A percentile compares a stretch with the other conserved stretches of the same genome.
Evolutionary conservation across 1,140 invertebrate genomes (phyloP).

Genomic region (Drosophila saltans): DNA sequence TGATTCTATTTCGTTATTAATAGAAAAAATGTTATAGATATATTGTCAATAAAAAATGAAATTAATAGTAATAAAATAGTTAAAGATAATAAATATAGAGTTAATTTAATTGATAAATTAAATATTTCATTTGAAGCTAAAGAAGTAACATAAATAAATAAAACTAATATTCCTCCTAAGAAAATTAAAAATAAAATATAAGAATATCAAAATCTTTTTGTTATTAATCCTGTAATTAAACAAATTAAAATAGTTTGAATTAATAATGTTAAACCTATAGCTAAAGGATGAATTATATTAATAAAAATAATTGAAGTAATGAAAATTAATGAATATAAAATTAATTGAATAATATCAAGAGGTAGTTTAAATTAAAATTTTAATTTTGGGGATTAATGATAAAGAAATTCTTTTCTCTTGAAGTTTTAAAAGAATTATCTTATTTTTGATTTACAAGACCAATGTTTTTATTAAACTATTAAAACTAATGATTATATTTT

Average conservation of each 20-base stretch:
- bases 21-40: constrained; percentile 20
- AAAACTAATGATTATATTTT: constrained; percentile 84
- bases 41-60: constrained; percentile 40
- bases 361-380: constrained; percentile 85
- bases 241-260: constrained; percentile 83
- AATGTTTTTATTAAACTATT: constrained; percentile 86
- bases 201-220: constrained; percentile 54
- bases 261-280: no score
- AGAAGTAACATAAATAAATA: constrained; percentile 83
- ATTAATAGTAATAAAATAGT: constrained; percentile 24
- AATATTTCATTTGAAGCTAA: constrained; percentile 85
- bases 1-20: constrained; percentile 49
- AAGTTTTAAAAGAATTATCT: constrained; percentile 84
- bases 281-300: constrained; percentile 84
- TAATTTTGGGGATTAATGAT: constrained; percentile 86
- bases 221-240: constrained; percentile 48
- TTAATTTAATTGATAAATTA: constrained; percentile 72
- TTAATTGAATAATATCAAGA: constrained; percentile 84
- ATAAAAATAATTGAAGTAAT: constrained; percentile 72
- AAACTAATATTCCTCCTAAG: constrained; percentile 40
- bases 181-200: constrained; percentile 59
- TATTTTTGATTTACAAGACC: constrained; percentile 86
- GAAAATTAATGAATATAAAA: constrained; percentile 72
- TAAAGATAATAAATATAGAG: constrained; percentile 12
- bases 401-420: constrained; percentile 84